Evolutionary conservation across 2,888 invertebrate genomes (phyloP).

Genomic region (Cetonia aurata): DNA sequence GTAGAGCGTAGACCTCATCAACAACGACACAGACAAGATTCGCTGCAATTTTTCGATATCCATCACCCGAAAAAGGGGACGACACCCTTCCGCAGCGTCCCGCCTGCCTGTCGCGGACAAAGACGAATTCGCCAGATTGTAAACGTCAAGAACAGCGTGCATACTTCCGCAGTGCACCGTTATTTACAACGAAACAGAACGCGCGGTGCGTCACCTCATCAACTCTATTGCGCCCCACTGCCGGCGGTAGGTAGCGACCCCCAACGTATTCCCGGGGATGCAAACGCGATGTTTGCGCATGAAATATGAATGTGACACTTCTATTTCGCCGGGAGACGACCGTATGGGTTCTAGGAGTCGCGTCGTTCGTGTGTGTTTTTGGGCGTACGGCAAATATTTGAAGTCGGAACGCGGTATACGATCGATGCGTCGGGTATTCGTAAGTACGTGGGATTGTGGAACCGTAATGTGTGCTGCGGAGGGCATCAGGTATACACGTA

Average conservation of each 20-base stretch:
- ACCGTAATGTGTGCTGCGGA: no score
- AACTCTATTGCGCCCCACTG: not conserved
- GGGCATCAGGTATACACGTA: no score
- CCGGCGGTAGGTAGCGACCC: not conserved
- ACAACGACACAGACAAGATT: no score
- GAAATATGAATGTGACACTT: conserved; percentile 23
- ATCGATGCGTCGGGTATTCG: no score
- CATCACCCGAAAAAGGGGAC: no score
- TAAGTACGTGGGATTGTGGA: no score
- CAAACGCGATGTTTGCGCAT: conserved; percentile 12
- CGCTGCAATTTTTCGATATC: no score
- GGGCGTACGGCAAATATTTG: no score
- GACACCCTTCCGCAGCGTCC: not conserved
- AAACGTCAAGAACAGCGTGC: conserved; percentile 15
- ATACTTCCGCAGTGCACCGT: conserved; percentile 6
- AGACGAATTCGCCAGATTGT: conserved; percentile 32
- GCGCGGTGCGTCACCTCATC: conserved; percentile 14
- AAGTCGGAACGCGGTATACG: no score
- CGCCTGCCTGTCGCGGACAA: conserved; percentile 7
- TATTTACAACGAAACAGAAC: conserved; percentile 24
- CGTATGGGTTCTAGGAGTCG: no score
- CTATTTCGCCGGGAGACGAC: not conserved
- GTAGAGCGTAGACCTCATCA: no score
- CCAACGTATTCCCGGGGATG: not conserved
- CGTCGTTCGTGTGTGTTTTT: no score